phyloP scores from a whole-genome alignment of 2,888 invertebrate genomes.

The Rhynchonema sp. region DNA sequence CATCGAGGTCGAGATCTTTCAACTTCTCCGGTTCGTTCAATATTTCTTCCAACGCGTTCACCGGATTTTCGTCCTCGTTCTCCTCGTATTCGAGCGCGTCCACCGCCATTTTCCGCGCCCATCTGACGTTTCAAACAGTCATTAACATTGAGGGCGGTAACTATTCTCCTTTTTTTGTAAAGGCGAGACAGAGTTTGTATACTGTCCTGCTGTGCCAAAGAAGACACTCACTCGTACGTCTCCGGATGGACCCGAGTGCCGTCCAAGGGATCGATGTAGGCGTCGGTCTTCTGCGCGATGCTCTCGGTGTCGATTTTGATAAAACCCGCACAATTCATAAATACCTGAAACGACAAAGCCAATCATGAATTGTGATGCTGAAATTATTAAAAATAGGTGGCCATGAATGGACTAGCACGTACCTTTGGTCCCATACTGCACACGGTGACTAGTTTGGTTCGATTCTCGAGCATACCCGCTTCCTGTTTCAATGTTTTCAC shows the following conservation, averaged over 20 bases:
- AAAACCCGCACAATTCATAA: conserved; percentile 96
- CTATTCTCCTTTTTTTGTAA: no score
- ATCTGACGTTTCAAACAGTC: conserved; percentile 34
- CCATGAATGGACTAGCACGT: neutral
- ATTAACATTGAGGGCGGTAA: no score
- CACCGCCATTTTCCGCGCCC: conserved; percentile 99
- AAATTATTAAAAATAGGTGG: neutral
- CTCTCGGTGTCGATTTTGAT: conserved; percentile 94
- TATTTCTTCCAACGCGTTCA: conserved; percentile 75
- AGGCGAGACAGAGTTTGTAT: neutral
- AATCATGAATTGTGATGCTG: neutral
- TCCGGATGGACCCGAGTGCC: conserved; percentile 96
- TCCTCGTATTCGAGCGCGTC: conserved; percentile 96
- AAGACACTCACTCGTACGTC: conserved; percentile 53
- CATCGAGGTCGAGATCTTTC: conserved; percentile 78
- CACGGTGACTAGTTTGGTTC: conserved; percentile 72
- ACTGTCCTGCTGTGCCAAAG: neutral
- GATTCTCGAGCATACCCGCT: conserved; percentile 17
- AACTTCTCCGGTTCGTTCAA: conserved; percentile 56
- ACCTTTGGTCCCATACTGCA: conserved; percentile 87
- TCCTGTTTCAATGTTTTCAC: conserved; percentile 24
- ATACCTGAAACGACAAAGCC: conserved; percentile 39
- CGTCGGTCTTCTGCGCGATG: conserved; percentile 37
- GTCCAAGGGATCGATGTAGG: conserved; percentile 56
- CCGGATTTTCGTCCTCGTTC: conserved; percentile 51